Conservation (phyloP, 2,113 vertebrate genomes). For the Tachuris rubrigastra region DNA sequence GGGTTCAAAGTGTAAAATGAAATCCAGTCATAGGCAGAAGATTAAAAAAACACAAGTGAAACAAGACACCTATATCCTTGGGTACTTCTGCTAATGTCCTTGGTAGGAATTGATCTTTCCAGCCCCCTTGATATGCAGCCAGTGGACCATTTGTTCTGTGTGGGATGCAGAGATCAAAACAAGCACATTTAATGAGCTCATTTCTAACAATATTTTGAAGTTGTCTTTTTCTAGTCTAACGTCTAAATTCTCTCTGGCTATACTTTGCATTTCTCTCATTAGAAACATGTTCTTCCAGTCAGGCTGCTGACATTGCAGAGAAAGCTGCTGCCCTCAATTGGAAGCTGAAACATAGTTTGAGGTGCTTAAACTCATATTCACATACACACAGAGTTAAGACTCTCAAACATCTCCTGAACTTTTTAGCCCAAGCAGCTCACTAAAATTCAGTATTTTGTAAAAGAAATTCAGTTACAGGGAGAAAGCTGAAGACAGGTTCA, state of each 20-base stretch:
- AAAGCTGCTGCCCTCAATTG: not conserved
- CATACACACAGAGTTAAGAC: not conserved
- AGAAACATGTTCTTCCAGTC: conserved; percentile 20
- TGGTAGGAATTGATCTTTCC: conserved; percentile 37
- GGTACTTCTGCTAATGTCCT: not conserved
- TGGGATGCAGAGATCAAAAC: conserved; percentile 56
- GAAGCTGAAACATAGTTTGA: not conserved
- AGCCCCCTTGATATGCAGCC: not conserved
- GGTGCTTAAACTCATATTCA: not conserved
- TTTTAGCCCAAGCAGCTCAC: not conserved
- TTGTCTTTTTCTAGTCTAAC: not conserved
- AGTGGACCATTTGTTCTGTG: conserved; percentile 34
- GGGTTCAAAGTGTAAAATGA: conserved; percentile 1
- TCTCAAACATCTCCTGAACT: not conserved
- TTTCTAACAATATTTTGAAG: conserved; percentile 44
- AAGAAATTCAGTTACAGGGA: not conserved
- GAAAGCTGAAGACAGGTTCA: not conserved
- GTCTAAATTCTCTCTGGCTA: conserved; percentile 39
- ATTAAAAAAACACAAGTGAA: conserved; percentile 2
- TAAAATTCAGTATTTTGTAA: not conserved
- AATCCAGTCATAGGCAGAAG: not conserved
- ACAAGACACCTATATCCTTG: conserved; percentile 24
- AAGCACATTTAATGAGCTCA: conserved; percentile 37
- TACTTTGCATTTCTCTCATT: conserved; percentile 47
- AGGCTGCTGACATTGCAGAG: conserved; percentile 3